These are phyloP conservation scores for Anhinga rufa DNA, from an alignment of 2,113 vertebrate species.

Conservation along the genomic window DNA sequence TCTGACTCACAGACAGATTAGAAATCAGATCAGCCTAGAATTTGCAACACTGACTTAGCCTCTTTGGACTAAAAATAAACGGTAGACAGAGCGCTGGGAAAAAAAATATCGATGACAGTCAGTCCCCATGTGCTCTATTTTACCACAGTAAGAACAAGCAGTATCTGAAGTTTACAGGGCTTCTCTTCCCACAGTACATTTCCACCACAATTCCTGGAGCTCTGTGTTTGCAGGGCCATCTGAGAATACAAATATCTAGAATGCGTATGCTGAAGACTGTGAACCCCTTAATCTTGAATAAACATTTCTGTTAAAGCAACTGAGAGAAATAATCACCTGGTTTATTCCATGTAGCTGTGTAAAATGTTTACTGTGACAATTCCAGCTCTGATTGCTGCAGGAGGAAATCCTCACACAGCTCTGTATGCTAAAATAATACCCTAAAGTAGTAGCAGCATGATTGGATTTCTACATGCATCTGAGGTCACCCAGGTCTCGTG, in stretches of 20 bases:
- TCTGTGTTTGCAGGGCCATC: neutral
- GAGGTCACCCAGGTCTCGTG: neutral
- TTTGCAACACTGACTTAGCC: neutral
- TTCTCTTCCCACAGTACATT: neutral
- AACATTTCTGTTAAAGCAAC: neutral
- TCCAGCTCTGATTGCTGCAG: neutral
- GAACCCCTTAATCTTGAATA: neutral
- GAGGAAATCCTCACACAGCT: constrained; percentile 3
- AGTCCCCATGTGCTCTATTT: neutral
- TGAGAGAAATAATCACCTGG: neutral
- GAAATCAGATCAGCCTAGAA: constrained; percentile 4
- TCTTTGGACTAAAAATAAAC: neutral
- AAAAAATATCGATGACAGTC: neutral
- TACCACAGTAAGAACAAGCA: neutral
- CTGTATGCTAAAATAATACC: constrained; percentile 16
- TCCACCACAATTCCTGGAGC: neutral
- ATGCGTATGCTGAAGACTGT: fast-evolving
- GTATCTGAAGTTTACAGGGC: neutral
- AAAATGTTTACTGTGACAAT: neutral
- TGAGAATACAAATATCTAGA: neutral
- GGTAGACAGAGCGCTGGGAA: neutral
- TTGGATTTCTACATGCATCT: constrained; percentile 25
- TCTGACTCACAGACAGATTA: neutral
- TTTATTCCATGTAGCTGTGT: neutral
- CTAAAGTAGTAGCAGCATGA: constrained; percentile 20